Evolutionary conservation across 1,140 invertebrate species (phyloP).

Genomic region (Aradophagus sp.): DNA sequence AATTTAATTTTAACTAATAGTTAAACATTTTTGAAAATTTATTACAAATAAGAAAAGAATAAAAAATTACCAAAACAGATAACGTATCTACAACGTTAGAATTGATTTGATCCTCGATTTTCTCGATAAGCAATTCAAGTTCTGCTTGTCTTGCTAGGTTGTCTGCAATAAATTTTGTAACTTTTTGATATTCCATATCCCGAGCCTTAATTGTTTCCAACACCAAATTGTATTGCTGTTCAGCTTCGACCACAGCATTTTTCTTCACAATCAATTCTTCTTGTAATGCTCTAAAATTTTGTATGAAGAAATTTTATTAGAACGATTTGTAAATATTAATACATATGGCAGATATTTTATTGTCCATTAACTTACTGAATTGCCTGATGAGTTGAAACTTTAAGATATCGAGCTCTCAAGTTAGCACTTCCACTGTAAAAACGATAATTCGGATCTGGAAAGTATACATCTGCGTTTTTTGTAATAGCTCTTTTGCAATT

Average conservation of each 20-base stretch:
- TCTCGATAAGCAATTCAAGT: constrained; percentile 62
- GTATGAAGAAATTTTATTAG: not conserved
- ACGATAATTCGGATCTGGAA: constrained; percentile 81
- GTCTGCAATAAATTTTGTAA: constrained; percentile 50
- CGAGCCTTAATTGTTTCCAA: constrained; percentile 55
- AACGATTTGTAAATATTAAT: constrained; percentile 4
- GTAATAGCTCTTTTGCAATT: constrained; percentile 81
- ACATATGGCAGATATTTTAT: not conserved
- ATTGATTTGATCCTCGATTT: constrained; percentile 64
- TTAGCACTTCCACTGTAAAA: constrained; percentile 75
- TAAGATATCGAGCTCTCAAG: constrained; percentile 76
- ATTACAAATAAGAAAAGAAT: not conserved
- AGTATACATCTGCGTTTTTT: constrained; percentile 77
- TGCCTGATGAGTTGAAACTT: constrained; percentile 79
- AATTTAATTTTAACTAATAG: not conserved
- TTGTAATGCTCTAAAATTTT: constrained; percentile 40
- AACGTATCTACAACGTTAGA: constrained; percentile 6
- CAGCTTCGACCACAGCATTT: constrained; percentile 29
- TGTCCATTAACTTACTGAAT: constrained; percentile 70
- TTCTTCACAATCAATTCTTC: constrained; percentile 60
- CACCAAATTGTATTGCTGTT: constrained; percentile 28
- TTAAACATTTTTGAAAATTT: constrained; percentile 3
- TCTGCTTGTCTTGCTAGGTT: constrained; percentile 41
- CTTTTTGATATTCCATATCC: constrained; percentile 45
- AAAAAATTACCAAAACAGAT: constrained; percentile 24